phyloP scores from a whole-genome alignment of 2,888 invertebrate species.

The Amblyteles armatorius region DNA sequence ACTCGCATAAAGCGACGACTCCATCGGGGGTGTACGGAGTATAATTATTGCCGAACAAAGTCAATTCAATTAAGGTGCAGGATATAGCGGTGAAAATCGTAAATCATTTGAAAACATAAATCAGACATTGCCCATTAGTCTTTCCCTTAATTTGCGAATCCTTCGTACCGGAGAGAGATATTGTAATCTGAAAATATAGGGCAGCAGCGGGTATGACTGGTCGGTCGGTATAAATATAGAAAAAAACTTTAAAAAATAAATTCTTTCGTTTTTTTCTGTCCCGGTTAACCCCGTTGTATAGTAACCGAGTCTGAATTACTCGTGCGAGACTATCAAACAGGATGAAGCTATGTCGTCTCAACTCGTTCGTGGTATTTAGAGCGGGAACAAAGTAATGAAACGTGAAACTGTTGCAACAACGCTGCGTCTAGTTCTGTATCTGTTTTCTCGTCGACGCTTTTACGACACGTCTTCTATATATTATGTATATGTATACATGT shows the following conservation, averaged over 20 bases:
- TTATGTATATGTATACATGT: not conserved
- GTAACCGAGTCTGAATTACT: not conserved
- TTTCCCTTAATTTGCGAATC: conserved; percentile 32
- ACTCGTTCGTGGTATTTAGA: conserved; percentile 6
- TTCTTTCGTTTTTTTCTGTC: not conserved
- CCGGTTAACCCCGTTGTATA: not conserved
- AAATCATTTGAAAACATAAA: conserved; percentile 51
- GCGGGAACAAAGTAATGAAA: conserved; percentile 11
- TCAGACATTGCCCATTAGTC: conserved; percentile 42
- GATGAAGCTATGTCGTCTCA: not conserved
- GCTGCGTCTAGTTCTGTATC: not conserved
- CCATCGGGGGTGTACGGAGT: not conserved
- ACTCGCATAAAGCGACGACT: conserved; percentile 9
- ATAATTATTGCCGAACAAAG: conserved; percentile 42
- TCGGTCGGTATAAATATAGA: not conserved
- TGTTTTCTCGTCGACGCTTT: conserved; percentile 8
- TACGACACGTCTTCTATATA: conserved; percentile 12
- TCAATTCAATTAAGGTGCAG: conserved; percentile 54
- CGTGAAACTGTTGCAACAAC: not conserved
- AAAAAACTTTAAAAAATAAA: not conserved
- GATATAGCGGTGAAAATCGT: conserved; percentile 39
- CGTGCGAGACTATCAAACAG: not conserved
- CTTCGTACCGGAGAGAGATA: conserved; percentile 13
- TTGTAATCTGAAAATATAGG: not conserved
- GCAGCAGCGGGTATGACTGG: not conserved